Percentiles rank a stretch among this genome's conserved stretches.
phyloP scores from a whole-genome alignment of 1,140 invertebrate genomes.

The Drosophila nasuta region DNA sequence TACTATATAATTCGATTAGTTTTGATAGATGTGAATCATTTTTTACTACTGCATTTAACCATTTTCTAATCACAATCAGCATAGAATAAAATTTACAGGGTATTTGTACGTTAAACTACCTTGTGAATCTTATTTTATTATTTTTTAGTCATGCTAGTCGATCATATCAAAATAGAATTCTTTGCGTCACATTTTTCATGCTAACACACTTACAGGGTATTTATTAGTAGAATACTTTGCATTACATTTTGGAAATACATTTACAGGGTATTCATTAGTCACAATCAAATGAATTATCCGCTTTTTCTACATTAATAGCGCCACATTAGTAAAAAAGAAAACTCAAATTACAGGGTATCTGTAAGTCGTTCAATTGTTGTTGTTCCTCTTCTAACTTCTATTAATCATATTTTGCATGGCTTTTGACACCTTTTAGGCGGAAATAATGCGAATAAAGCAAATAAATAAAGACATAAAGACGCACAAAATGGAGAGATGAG shows the following conservation, averaged over 20 bases:
- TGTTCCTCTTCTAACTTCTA: background rate
- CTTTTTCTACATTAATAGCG: no score
- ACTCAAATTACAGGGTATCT: slow-evolving; percentile 4
- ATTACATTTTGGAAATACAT: background rate
- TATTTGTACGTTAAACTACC: no score
- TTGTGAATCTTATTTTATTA: no score
- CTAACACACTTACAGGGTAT: background rate
- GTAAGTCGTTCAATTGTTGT: background rate
- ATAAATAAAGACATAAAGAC: slow-evolving; percentile 17
- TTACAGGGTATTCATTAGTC: background rate
- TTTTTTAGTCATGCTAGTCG: no score
- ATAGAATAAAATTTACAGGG: no score
- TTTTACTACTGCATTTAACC: no score
- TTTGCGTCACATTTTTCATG: background rate
- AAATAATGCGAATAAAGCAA: slow-evolving; percentile 32
- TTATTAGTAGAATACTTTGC: background rate
- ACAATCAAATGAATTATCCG: background rate
- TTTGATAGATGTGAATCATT: no score
- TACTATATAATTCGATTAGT: no score
- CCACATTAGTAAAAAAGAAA: no score
- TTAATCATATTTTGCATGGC: slow-evolving; percentile 24
- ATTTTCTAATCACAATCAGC: no score
- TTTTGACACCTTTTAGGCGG: slow-evolving; percentile 39
- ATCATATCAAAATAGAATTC: no score
- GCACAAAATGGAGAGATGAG: slow-evolving; percentile 5